Base-by-base conservation (phyloP, 2,888 invertebrate genomes). In the Drosophila kuntzei region DNA sequence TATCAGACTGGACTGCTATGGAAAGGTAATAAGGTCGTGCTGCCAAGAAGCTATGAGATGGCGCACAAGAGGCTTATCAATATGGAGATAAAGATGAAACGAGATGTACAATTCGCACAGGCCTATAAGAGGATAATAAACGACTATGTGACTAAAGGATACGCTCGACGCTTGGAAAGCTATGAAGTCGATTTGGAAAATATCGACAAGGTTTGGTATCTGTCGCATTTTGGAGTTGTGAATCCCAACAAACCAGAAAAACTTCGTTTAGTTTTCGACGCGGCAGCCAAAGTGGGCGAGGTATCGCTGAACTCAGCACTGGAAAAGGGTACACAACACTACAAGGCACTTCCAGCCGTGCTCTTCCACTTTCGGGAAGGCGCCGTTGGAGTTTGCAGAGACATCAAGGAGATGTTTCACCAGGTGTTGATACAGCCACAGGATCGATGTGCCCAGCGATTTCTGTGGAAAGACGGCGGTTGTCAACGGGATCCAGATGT, bases 1-100 rank as follows among this genome's bases (percentile, higher is more conserved):
- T 58, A 53, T 11, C 39, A 58, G 25, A 64, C 51, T 7, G 32
- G 46, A 5, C 5, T 57, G 32, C 12, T 50, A 14, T 51, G 51
- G 27, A 65, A 41, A 14, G 7, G 9, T n/a, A 29, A 55, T 43
- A 32, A 27, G 14, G 14, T 57, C 16, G 25, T 44, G 36, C 6
- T 55, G 34, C 54, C 54, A 27, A 9, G 2, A 3, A 50, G 25
- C 25, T 25, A 7, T 25, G 29, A 50, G 9, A 49, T 64, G 44
- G 44, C 51, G 12, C 27, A 3, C 36, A 50, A 25, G 7, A 18
- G 46, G 8, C 55, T 55, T 12, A 12, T 44, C 16, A 58, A 29
- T 8, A 41, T 50, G 7, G 37, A 51, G 4, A 49, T 14, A 18
- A 46, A 51, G 18, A 44, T 44, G n/a, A 39, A n/a, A 25, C 39